Evolutionary conservation across 2,797 vertebrate species (phyloP).

Genomic region (Acrossocheilus fasciatus): DNA sequence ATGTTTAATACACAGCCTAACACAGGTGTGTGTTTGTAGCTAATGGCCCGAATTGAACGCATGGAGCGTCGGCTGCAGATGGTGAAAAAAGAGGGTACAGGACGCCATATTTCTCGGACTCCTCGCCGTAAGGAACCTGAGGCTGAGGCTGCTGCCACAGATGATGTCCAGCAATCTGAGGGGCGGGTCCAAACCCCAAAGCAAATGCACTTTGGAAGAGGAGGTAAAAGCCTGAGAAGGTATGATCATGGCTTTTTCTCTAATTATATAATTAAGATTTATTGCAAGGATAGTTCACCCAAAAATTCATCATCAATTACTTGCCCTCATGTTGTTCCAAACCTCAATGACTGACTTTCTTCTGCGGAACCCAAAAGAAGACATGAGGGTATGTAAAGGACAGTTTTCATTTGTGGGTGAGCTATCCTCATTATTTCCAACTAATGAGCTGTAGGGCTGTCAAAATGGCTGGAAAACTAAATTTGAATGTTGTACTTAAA

Average conservation of each 20-base stretch:
- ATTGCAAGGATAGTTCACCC: no score
- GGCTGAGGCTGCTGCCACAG: constrained; percentile 68
- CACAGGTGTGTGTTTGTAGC: constrained; percentile 66
- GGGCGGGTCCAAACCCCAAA: constrained; percentile 73
- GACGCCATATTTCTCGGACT: constrained; percentile 75
- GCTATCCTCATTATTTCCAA: background rate
- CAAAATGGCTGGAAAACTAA: no score
- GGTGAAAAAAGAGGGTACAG: constrained; percentile 85
- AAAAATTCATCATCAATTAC: no score
- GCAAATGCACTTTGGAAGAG: constrained; percentile 80
- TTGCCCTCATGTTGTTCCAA: no score
- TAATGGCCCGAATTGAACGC: constrained; percentile 87
- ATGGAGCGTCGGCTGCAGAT: constrained; percentile 89
- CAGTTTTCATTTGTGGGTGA: background rate
- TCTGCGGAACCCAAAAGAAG: no score
- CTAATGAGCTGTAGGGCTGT: no score
- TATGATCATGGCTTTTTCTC: constrained; percentile 53
- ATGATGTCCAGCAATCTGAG: constrained; percentile 36
- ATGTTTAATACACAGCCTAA: background rate
- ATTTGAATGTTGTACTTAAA: no score
- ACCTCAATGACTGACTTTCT: no score
- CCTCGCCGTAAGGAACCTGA: constrained; percentile 46
- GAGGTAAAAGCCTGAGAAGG: constrained; percentile 86
- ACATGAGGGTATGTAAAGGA: background rate
- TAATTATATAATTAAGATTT: no score